These are phyloP conservation scores for Sciaenops ocellatus DNA, from an alignment of 2,797 vertebrate genomes.

Conservation along the genomic window DNA sequence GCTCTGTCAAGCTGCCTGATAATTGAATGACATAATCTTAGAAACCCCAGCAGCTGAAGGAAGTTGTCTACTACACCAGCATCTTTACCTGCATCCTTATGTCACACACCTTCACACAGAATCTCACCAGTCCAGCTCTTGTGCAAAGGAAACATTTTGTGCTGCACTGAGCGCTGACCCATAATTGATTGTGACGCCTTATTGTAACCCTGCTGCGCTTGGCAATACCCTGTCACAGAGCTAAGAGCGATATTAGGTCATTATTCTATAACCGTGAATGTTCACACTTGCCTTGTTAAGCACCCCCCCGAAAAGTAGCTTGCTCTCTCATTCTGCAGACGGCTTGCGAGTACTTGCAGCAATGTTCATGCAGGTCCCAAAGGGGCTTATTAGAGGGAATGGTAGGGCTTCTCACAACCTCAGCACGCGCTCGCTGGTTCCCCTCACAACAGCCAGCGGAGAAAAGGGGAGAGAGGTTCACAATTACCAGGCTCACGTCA, in stretches of 20 bases:
- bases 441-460: slow-evolving; percentile 66
- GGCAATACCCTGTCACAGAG: slow-evolving; percentile 63
- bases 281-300: slow-evolving; percentile 77
- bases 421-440: slow-evolving; percentile 64
- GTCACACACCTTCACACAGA: slow-evolving; percentile 23
- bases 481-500: slow-evolving; percentile 70
- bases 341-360: slow-evolving; percentile 72
- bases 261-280: slow-evolving; percentile 72
- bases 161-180: slow-evolving; percentile 8
- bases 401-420: slow-evolving; percentile 74
- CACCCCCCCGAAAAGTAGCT: slow-evolving; percentile 55
- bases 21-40: slow-evolving; percentile 23
- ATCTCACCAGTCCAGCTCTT: slow-evolving; percentile 7
- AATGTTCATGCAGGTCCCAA: slow-evolving; percentile 73
- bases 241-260: slow-evolving; percentile 61
- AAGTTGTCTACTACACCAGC: slow-evolving; percentile 19
- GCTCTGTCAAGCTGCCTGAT: slow-evolving; percentile 14
- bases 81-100: not conserved
- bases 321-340: slow-evolving; percentile 68
- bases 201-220: slow-evolving; percentile 48
- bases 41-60: not conserved
- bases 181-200: slow-evolving; percentile 60
- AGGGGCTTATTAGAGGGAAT: slow-evolving; percentile 82
- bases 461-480: slow-evolving; percentile 66
- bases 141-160: slow-evolving; percentile 35